Percentiles rank a stretch among this genome's conserved stretches.
These are phyloP conservation scores for Pollenia amentaria DNA, from an alignment of 2,888 invertebrate genomes.

Conservation along the genomic window DNA sequence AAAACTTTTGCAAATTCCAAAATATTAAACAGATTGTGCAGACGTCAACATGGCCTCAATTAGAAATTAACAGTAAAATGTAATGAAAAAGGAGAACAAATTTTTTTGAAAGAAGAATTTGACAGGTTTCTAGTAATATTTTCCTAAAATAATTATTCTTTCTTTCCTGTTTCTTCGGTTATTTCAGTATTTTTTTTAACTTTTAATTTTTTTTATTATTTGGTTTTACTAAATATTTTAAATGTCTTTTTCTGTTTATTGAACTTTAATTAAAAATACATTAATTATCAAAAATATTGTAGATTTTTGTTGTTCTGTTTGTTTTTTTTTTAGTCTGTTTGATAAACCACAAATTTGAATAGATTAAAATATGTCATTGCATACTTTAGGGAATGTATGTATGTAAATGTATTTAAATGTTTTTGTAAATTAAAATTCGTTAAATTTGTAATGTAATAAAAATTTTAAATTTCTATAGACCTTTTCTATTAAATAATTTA, in stretches of 20 bases:
- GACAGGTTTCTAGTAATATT: no score
- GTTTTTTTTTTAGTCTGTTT: not conserved
- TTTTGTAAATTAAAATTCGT: not conserved
- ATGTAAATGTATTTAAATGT: not conserved
- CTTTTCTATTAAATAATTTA: not conserved
- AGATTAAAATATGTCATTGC: constrained; percentile 40
- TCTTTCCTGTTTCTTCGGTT: no score
- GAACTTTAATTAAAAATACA: constrained; percentile 26
- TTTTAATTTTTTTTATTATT: no score
- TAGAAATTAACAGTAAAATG: no score
- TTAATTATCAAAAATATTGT: constrained; percentile 42
- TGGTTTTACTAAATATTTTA: not conserved
- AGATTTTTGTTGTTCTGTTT: constrained; percentile 7
- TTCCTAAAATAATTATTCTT: no score
- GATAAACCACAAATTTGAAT: constrained; percentile 53
- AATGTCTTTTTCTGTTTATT: not conserved
- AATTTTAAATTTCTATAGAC: not conserved
- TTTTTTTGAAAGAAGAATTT: no score
- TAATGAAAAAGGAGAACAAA: no score
- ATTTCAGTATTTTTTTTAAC: no score
- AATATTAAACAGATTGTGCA: no score
- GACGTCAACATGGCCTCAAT: no score
- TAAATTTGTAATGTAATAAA: not conserved
- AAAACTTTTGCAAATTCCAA: no score
- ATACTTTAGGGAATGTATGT: constrained; percentile 30